These are phyloP conservation scores for Poeciliopsis infans DNA, from an alignment of 2,797 vertebrate genomes.

Conservation along the genomic window DNA sequence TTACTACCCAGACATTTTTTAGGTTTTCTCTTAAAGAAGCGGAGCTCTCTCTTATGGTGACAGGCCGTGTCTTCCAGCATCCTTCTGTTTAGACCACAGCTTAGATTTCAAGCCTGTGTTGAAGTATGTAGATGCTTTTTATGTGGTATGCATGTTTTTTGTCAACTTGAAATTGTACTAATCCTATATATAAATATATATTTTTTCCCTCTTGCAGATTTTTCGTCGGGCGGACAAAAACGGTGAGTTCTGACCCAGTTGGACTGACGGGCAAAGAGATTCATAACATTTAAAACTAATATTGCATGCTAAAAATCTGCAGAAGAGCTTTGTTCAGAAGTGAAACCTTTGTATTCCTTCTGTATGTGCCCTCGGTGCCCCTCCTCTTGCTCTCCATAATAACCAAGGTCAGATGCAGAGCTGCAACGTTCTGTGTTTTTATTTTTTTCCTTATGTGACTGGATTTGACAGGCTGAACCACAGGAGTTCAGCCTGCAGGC, in stretches of 20 bases:
- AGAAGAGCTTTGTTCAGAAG: slow-evolving; percentile 13
- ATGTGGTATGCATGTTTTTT: background rate
- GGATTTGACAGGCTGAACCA: slow-evolving; percentile 23
- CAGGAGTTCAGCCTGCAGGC: slow-evolving; percentile 1
- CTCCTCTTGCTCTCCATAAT: slow-evolving; percentile 1
- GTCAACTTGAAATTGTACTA: background rate
- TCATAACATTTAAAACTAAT: slow-evolving; percentile 23
- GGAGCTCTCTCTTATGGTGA: background rate
- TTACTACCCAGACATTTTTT: background rate
- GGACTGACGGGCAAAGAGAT: slow-evolving; percentile 21
- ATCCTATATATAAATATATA: slow-evolving; percentile 6
- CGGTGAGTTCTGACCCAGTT: slow-evolving; percentile 81
- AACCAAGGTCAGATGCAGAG: slow-evolving; percentile 26
- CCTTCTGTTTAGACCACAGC: background rate
- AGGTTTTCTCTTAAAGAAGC: background rate
- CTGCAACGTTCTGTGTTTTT: slow-evolving; percentile 10
- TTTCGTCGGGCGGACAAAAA: slow-evolving; percentile 96
- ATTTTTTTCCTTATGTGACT: slow-evolving; percentile 10
- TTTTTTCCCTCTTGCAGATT: slow-evolving; percentile 84
- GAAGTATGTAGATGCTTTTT: background rate
- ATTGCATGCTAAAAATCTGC: slow-evolving; percentile 1
- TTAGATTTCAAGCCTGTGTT: background rate
- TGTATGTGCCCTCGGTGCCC: background rate
- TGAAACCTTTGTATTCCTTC: background rate
- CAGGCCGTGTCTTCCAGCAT: background rate